phyloP scores from a whole-genome alignment of 2,888 invertebrate species.

The Eupsilia transversa region DNA sequence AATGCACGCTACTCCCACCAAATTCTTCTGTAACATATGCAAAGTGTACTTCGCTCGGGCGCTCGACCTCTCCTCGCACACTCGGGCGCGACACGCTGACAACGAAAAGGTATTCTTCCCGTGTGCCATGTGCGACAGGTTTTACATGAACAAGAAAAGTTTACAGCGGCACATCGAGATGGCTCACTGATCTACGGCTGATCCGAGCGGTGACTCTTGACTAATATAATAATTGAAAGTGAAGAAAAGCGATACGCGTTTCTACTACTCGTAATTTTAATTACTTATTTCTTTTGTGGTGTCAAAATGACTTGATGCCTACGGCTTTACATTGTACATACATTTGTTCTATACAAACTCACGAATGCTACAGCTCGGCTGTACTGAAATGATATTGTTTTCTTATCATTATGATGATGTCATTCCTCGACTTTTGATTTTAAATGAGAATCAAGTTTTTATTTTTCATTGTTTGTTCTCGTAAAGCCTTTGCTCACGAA shows the following conservation, averaged over 20 bases:
- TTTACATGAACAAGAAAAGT: slow-evolving; percentile 89
- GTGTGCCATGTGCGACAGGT: slow-evolving; percentile 91
- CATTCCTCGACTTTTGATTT: slow-evolving; percentile 79
- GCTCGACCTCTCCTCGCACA: slow-evolving; percentile 86
- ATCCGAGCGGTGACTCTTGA: slow-evolving; percentile 37
- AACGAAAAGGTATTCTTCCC: slow-evolving; percentile 90
- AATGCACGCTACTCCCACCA: slow-evolving; percentile 88
- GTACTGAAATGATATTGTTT: slow-evolving; percentile 64
- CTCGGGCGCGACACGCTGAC: slow-evolving; percentile 87
- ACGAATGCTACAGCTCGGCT: slow-evolving; percentile 58
- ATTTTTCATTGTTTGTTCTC: slow-evolving; percentile 70
- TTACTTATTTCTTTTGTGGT: slow-evolving; percentile 46
- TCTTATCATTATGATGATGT: slow-evolving; percentile 69
- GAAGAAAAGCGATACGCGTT: slow-evolving; percentile 58
- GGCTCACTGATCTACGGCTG: slow-evolving; percentile 84
- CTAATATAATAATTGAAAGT: slow-evolving; percentile 51
- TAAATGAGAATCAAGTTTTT: slow-evolving; percentile 70
- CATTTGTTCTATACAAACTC: slow-evolving; percentile 47
- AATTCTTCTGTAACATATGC: slow-evolving; percentile 91
- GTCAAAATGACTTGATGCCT: slow-evolving; percentile 43
- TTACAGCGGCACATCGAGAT: slow-evolving; percentile 90
- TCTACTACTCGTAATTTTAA: slow-evolving; percentile 53
- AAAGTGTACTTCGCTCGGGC: slow-evolving; percentile 88
- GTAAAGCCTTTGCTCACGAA: slow-evolving; percentile 84
- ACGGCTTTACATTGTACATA: slow-evolving; percentile 64